Evolutionary conservation across 1,140 invertebrate genomes (phyloP).

Genomic region (Leucophenga varia): DNA sequence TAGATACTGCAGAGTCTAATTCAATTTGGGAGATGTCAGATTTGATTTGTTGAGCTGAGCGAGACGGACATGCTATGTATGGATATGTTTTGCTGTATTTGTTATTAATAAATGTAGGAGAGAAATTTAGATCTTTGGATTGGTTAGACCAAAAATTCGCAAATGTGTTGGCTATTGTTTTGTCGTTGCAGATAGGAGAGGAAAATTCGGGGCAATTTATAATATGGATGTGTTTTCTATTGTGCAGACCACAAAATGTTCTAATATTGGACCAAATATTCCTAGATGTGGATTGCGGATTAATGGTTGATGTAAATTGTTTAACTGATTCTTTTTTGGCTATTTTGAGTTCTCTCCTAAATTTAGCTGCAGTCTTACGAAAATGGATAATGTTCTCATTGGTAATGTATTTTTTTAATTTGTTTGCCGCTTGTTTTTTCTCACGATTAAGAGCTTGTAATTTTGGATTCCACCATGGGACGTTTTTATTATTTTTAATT

Average conservation of each 20-base stretch:
- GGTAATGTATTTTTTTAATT: neutral
- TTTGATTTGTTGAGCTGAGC: conserved; percentile 3
- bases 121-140: conserved; percentile 4
- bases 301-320: neutral
- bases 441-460: neutral
- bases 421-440: conserved; percentile 1
- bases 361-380: neutral
- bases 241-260: conserved; percentile 3
- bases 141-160: neutral
- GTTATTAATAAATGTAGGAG: conserved; percentile 4
- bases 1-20: conserved; percentile 1
- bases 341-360: neutral
- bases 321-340: neutral
- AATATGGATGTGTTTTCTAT: neutral
- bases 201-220: neutral
- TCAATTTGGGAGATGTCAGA: neutral
- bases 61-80: neutral
- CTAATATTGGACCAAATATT: conserved; percentile 6
- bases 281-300: neutral
- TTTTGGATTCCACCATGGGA: conserved; percentile 6
- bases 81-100: conserved; percentile 1
- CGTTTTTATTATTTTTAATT: conserved; percentile 3
- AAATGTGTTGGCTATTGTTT: neutral
- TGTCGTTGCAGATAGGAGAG: neutral
- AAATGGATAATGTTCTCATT: neutral